phyloP scores from a whole-genome alignment of 2,113 vertebrate species.

The Paralichthys olivaceus region DNA sequence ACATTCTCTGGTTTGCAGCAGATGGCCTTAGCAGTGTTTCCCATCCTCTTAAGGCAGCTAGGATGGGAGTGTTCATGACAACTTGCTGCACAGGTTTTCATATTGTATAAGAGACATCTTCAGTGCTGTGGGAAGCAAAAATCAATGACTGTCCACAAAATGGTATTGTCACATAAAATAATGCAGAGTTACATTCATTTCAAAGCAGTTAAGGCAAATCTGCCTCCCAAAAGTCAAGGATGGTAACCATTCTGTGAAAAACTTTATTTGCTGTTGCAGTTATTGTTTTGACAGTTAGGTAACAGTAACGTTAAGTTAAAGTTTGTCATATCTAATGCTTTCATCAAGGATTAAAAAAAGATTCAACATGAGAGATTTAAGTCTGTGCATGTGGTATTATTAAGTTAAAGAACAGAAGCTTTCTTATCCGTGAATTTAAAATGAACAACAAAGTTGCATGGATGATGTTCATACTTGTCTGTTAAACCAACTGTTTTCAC shows the following conservation, averaged over 20 bases:
- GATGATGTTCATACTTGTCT: no score
- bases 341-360: not conserved
- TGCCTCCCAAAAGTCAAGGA: constrained; percentile 1
- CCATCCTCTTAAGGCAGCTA: constrained; percentile 59
- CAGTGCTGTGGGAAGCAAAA: not conserved
- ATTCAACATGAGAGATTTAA: not conserved
- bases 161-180: not conserved
- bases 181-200: constrained; percentile 29
- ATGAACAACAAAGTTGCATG: no score
- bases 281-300: no score
- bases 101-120: not conserved
- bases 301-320: no score
- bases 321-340: not conserved
- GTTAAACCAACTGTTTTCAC: no score
- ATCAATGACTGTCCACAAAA: not conserved
- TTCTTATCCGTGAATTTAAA: no score
- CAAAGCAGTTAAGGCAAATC: constrained; percentile 41
- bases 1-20: constrained; percentile 42
- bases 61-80: constrained; percentile 10
- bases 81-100: not conserved
- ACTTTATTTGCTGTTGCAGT: constrained; percentile 4
- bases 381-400: no score
- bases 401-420: no score
- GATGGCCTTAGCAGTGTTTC: constrained; percentile 15
- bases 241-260: not conserved